Evolutionary conservation across 1,140 invertebrate species (phyloP).

Genomic region (Notospermus geniculatus): DNA sequence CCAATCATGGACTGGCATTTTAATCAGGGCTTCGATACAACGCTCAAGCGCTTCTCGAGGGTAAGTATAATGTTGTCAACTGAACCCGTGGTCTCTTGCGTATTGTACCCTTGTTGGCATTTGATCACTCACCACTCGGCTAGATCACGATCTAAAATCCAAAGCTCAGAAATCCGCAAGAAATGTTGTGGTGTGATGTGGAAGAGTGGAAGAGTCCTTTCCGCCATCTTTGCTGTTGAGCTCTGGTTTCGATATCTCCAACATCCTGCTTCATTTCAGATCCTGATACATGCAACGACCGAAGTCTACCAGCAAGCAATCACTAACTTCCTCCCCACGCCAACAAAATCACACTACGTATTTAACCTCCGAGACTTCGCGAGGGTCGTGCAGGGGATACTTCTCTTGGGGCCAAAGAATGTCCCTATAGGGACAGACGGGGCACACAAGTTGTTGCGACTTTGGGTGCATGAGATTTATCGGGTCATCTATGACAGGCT

Average conservation of each 20-base stretch:
- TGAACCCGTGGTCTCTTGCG: not conserved
- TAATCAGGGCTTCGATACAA: slow-evolving; percentile 43
- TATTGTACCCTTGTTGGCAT: no score
- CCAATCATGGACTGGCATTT: slow-evolving; percentile 58
- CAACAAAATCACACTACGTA: slow-evolving; percentile 55
- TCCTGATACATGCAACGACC: slow-evolving; percentile 48
- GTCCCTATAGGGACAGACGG: slow-evolving; percentile 38
- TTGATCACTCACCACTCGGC: no score
- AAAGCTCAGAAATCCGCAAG: no score
- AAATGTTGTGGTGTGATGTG: no score
- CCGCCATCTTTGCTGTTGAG: no score
- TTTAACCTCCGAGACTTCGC: slow-evolving; percentile 57
- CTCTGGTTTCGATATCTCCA: no score
- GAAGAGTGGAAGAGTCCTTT: no score
- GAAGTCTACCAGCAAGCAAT: slow-evolving; percentile 54
- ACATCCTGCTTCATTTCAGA: slow-evolving; percentile 29
- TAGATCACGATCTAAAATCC: no score
- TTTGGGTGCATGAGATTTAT: slow-evolving; percentile 57
- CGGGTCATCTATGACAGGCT: slow-evolving; percentile 55
- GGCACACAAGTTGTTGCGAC: slow-evolving; percentile 41
- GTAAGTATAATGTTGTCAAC: slow-evolving; percentile 27
- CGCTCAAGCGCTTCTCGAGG: slow-evolving; percentile 57
- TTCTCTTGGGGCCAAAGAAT: slow-evolving; percentile 41
- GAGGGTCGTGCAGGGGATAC: slow-evolving; percentile 57
- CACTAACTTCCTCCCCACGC: slow-evolving; percentile 52